Percentiles rank a stretch among this genome's conserved stretches.
Conservation (phyloP, 2,888 invertebrate species). For the Glomeris marginata region DNA sequence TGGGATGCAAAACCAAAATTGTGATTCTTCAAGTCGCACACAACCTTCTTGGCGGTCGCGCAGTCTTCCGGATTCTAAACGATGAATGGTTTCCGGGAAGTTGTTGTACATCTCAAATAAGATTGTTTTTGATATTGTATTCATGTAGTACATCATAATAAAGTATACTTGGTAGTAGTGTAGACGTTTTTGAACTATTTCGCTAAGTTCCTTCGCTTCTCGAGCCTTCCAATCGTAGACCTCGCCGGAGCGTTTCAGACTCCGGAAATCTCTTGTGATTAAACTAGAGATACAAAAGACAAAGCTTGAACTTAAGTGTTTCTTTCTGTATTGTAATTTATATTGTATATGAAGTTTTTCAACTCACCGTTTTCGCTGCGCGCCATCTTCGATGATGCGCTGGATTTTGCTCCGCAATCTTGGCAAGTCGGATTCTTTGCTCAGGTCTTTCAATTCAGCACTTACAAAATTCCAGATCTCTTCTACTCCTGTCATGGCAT, state of each 20-base stretch:
- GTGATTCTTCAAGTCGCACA: slow-evolving; percentile 37
- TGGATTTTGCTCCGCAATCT: slow-evolving; percentile 33
- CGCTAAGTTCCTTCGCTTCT: slow-evolving; percentile 25
- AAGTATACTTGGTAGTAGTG: slow-evolving; percentile 26
- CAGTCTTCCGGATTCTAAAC: slow-evolving; percentile 30
- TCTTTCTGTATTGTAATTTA: neutral
- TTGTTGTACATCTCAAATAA: neutral
- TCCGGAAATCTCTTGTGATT: too few relatives aligned
- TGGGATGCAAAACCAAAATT: slow-evolving; percentile 42
- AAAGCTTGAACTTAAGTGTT: too few relatives aligned
- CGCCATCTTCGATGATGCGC: slow-evolving; percentile 48
- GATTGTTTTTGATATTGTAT: too few relatives aligned
- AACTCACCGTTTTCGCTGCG: slow-evolving; percentile 57
- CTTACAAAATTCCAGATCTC: slow-evolving; percentile 77
- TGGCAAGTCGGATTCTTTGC: slow-evolving; percentile 37
- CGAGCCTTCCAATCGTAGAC: slow-evolving; percentile 25
- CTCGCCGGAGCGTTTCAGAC: neutral
- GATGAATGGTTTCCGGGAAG: neutral
- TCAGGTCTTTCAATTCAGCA: slow-evolving; percentile 52
- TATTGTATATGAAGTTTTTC: neutral
- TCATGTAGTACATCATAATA: too few relatives aligned
- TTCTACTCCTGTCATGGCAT: slow-evolving; percentile 57
- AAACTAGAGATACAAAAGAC: slow-evolving; percentile 17
- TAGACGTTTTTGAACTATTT: slow-evolving; percentile 27
- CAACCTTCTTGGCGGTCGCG: slow-evolving; percentile 28